Conservation (phyloP, 2,113 vertebrate species). For the Suricata suricatta region DNA sequence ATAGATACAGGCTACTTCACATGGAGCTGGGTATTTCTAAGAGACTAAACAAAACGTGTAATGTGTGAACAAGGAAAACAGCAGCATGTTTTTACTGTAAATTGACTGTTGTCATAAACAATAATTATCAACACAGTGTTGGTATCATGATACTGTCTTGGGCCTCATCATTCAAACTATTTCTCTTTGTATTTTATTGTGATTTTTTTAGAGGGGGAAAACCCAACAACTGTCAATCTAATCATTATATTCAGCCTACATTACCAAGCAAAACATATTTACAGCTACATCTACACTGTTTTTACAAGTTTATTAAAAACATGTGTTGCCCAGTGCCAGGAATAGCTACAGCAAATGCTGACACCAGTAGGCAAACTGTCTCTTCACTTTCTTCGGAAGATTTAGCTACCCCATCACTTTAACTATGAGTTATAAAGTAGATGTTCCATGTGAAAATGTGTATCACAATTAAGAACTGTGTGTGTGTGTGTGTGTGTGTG, state of each 20-base stretch:
- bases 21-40: slow-evolving; percentile 64
- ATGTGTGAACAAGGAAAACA: slow-evolving; percentile 68
- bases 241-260: slow-evolving; percentile 75
- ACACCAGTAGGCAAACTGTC: slow-evolving; percentile 78
- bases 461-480: not conserved
- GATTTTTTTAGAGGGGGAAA: slow-evolving; percentile 3
- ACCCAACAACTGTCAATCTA: slow-evolving; percentile 71
- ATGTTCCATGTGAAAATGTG: slow-evolving; percentile 18
- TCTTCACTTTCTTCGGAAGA: slow-evolving; percentile 65
- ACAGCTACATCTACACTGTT: slow-evolving; percentile 79
- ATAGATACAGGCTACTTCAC: slow-evolving; percentile 72
- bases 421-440: slow-evolving; percentile 44
- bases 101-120: slow-evolving; percentile 73
- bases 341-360: slow-evolving; percentile 80
- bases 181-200: slow-evolving; percentile 66
- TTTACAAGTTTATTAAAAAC: slow-evolving; percentile 83
- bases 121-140: slow-evolving; percentile 65
- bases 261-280: slow-evolving; percentile 82
- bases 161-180: slow-evolving; percentile 59
- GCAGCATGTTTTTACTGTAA: slow-evolving; percentile 69
- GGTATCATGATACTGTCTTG: slow-evolving; percentile 55
- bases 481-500: not conserved
- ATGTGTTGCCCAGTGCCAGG: slow-evolving; percentile 79
- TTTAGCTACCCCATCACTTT: slow-evolving; percentile 62
- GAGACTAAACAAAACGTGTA: slow-evolving; percentile 73